phyloP scores from a whole-genome alignment of 2,113 vertebrate species.

The Centrocercus urophasianus region DNA sequence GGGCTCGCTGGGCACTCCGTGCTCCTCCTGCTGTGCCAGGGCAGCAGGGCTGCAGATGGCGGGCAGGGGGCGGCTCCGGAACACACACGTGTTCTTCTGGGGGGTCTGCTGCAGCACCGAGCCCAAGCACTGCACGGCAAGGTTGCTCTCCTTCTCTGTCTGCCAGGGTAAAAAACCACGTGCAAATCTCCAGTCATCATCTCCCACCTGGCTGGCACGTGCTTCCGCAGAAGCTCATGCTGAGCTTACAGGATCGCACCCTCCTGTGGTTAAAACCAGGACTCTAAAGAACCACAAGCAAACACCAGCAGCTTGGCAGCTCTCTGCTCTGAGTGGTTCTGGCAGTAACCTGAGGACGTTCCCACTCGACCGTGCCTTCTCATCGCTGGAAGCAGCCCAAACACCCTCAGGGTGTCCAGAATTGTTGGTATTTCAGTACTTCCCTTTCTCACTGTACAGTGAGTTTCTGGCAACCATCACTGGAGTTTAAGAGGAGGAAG shows the following conservation, averaged over 20 bases:
- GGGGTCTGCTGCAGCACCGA: background rate
- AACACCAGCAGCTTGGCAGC: background rate
- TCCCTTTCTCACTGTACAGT: background rate
- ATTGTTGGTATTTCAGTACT: background rate
- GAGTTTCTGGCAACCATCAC: background rate
- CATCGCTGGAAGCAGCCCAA: background rate
- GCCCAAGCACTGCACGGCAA: constrained; percentile 42
- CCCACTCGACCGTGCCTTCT: background rate
- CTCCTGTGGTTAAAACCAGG: background rate
- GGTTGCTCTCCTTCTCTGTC: constrained; percentile 73
- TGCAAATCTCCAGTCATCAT: rapidly evolving
- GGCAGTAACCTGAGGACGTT: background rate
- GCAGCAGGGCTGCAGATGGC: constrained; percentile 47
- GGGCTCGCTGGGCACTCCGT: background rate
- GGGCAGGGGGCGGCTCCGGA: constrained; percentile 43
- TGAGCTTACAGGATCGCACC: background rate
- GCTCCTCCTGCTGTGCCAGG: background rate
- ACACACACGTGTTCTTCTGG: constrained; percentile 63
- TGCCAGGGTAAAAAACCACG: background rate
- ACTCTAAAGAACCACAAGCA: background rate
- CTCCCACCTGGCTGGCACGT: background rate
- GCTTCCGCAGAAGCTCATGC: background rate
- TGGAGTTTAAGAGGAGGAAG: background rate
- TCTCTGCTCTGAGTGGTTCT: background rate
- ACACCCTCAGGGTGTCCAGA: background rate